Base-by-base conservation (phyloP, 2,113 vertebrate genomes). In the Sinocyclocheilus grahami region DNA sequence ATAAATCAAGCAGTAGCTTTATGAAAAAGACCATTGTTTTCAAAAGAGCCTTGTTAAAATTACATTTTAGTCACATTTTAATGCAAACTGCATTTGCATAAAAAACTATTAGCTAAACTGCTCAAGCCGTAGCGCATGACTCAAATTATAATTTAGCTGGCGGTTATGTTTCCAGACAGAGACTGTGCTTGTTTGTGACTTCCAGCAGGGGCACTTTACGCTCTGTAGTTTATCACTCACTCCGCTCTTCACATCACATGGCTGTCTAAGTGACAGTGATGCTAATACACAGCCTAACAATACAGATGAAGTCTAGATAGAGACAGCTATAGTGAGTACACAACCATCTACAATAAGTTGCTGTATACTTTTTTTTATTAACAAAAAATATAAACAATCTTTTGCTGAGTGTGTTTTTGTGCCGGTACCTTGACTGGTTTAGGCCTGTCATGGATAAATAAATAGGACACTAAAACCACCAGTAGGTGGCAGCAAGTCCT, bases 71-170 rank as follows among this genome's bases (percentile, higher is more conserved):
- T 63, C 78, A 42, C 58, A 62, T 80, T 80, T 63, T 24, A 62
- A 80, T 24, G 78, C 33, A 42, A 62, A 42, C 20, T 4, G 22
- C 78, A 80, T 63, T 80, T 63, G 78, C 78, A 80, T 63, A 63
- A 80, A 80, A 63, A 80, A 63, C 33, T 42, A 80, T 81, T 63
- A 63, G 78, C 60, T 46, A 46, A 81, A 81, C 60, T 65, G 78
- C 37, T 81, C 37, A 81, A 81, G 58, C 58, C 6, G 1, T 81
- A 16, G 39, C 7, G 60, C 22, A 65, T 46, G 78, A 62, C 58
- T 27, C 58, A 81, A 81, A 63, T 46, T 10, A 16, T 27, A 27
- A 81, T 65, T 65, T 65, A 81, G 37, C 60, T 46, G 22, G 78
- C 37, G 78, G 58, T 46, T 63, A 63, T 46, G 78, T 63, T 81